Conservation (phyloP, 2,797 vertebrate genomes). For the Bucorvus abyssinicus region DNA sequence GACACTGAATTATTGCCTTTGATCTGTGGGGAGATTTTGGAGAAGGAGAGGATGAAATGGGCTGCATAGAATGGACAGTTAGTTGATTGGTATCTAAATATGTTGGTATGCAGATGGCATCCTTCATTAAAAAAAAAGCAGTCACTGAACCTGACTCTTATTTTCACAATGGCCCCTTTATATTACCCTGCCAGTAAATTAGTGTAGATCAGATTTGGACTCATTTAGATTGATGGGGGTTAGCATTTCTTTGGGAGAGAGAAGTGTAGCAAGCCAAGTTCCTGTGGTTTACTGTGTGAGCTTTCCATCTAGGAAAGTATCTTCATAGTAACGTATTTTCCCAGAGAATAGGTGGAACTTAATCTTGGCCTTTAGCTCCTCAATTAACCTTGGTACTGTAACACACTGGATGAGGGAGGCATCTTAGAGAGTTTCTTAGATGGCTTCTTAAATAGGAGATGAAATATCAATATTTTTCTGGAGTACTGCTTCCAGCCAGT, state of each 20-base stretch:
- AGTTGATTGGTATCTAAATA: no score
- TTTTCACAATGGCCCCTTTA: not conserved
- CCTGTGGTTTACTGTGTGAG: not conserved
- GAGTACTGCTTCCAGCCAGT: not conserved
- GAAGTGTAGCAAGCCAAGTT: not conserved
- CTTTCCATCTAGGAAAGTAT: not conserved
- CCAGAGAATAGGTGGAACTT: slow-evolving; percentile 29
- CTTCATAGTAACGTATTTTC: slow-evolving; percentile 6
- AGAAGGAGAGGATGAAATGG: not conserved
- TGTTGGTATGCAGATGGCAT: not conserved
- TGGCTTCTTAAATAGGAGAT: not conserved
- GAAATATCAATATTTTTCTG: not conserved
- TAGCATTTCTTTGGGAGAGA: slow-evolving; percentile 4
- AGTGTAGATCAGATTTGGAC: not conserved
- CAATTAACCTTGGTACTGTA: slow-evolving; percentile 11
- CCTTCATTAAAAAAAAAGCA: not conserved
- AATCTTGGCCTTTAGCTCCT: slow-evolving; percentile 22
- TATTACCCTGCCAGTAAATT: not conserved
- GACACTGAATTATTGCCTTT: not conserved
- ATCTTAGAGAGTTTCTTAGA: no score
- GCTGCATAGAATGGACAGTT: not conserved
- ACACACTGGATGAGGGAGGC: not conserved
- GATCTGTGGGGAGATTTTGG: not conserved
- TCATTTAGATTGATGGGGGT: not conserved
- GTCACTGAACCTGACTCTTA: not conserved